Conservation (phyloP, 2,797 vertebrate genomes). For the Anguilla obscura region DNA sequence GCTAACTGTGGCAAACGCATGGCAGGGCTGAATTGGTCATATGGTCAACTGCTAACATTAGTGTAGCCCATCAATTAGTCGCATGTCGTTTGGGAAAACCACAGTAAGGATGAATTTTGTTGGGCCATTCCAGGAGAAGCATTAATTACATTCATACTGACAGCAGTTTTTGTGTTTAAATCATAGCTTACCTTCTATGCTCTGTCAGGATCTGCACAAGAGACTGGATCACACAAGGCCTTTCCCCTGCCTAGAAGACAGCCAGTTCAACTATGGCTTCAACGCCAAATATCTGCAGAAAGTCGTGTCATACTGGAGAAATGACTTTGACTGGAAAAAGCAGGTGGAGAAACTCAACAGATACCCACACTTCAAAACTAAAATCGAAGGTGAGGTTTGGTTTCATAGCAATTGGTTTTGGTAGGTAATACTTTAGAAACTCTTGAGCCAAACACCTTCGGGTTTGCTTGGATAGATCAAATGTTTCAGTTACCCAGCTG, state of each 20-base stretch:
- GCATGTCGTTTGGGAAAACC: background rate
- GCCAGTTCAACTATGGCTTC: constrained; percentile 83
- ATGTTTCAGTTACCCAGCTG: background rate
- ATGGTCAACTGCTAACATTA: background rate
- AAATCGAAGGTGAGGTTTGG: constrained; percentile 77
- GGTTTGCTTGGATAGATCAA: background rate
- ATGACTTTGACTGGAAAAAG: constrained; percentile 80
- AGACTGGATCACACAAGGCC: constrained; percentile 78
- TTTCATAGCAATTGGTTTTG: background rate
- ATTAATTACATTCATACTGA: constrained; percentile 5
- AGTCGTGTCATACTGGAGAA: constrained; percentile 85
- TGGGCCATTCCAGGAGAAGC: background rate
- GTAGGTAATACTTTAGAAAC: background rate
- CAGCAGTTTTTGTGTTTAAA: background rate
- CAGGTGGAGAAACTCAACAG: constrained; percentile 82
- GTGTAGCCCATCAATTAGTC: background rate
- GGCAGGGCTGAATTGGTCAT: background rate
- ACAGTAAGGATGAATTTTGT: too few relatives aligned
- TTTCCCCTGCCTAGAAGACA: constrained; percentile 73
- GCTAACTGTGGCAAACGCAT: background rate
- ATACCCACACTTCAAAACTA: constrained; percentile 85
- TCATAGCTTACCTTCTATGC: background rate
- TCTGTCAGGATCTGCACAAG: constrained; percentile 74
- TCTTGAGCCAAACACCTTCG: background rate
- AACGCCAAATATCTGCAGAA: constrained; percentile 76